A percentile compares a stretch with the other conserved stretches of the same genome.
These are phyloP conservation scores for Erythrocercus mccallii DNA, from an alignment of 2,113 vertebrate genomes.

Conservation along the genomic window DNA sequence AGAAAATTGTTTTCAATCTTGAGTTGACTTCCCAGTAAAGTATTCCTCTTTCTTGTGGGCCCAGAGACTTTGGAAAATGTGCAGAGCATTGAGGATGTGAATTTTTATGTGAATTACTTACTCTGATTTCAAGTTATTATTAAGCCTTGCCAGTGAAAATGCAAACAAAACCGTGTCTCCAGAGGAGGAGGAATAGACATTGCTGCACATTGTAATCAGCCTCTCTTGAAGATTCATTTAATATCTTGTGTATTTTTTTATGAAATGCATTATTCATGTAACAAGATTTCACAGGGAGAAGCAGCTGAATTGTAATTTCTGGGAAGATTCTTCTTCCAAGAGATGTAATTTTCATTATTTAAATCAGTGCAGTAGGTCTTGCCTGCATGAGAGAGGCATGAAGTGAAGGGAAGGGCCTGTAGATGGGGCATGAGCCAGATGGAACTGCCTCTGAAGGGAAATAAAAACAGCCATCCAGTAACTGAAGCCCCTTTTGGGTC, in stretches of 20 bases:
- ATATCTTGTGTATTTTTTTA: slow-evolving; percentile 43
- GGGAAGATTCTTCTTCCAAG: slow-evolving; percentile 33
- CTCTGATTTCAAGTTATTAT: slow-evolving; percentile 64
- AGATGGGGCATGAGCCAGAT: not conserved
- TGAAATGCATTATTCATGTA: slow-evolving; percentile 66
- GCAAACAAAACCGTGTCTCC: slow-evolving; percentile 47
- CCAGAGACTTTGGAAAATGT: slow-evolving; percentile 4
- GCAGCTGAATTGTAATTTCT: slow-evolving; percentile 62
- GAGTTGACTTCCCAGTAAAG: slow-evolving; percentile 11
- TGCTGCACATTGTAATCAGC: slow-evolving; percentile 42
- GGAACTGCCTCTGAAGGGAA: not conserved
- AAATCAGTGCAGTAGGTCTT: slow-evolving; percentile 45
- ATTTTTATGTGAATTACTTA: slow-evolving; percentile 54
- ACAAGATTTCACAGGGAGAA: slow-evolving; percentile 41
- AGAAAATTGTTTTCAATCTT: not conserved
- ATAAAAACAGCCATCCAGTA: not conserved
- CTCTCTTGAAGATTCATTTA: slow-evolving; percentile 56
- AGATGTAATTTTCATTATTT: slow-evolving; percentile 55
- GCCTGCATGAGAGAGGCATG: not conserved
- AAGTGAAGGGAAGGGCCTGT: not conserved
- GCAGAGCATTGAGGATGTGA: not conserved
- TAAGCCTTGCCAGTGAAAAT: slow-evolving; percentile 56
- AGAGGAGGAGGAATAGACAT: not conserved
- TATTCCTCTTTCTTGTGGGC: not conserved
- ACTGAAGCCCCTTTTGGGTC: slow-evolving; percentile 5